These are phyloP conservation scores for Xylota sylvarum DNA, from an alignment of 2,888 invertebrate species.

Conservation along the genomic window DNA sequence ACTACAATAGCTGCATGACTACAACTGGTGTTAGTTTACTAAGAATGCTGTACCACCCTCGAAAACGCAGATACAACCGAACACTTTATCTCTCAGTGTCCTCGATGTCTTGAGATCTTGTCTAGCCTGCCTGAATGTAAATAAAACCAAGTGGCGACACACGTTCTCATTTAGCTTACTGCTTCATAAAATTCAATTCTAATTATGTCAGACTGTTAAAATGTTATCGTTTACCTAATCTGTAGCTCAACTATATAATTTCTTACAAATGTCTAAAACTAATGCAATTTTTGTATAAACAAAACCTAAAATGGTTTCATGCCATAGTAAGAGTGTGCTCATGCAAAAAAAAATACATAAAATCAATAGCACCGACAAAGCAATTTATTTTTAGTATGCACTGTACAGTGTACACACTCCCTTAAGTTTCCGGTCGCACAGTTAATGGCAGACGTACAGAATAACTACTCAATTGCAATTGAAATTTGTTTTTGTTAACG, in stretches of 20 bases:
- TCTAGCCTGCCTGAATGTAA: no score
- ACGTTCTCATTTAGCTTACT: not conserved
- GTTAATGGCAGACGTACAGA: not conserved
- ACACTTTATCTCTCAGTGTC: no score
- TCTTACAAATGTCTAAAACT: not conserved
- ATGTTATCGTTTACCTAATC: not conserved
- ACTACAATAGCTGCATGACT: no score
- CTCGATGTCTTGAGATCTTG: no score
- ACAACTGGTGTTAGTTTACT: no score
- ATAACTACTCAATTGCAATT: slow-evolving; percentile 25
- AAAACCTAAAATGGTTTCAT: not conserved
- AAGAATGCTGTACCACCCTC: no score
- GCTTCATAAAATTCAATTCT: not conserved
- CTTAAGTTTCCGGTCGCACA: slow-evolving; percentile 4
- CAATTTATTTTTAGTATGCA: slow-evolving; percentile 6
- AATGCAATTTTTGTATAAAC: not conserved
- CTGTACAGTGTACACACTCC: slow-evolving; percentile 4
- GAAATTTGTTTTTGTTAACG: slow-evolving; percentile 16
- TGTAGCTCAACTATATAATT: not conserved
- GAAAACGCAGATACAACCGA: no score
- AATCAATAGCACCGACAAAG: not conserved
- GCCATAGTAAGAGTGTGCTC: not conserved
- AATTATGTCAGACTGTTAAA: not conserved
- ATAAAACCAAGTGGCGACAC: no score
- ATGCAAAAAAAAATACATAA: not conserved